phyloP scores from a whole-genome alignment of 2,797 vertebrate genomes.

The Morelia viridis region DNA sequence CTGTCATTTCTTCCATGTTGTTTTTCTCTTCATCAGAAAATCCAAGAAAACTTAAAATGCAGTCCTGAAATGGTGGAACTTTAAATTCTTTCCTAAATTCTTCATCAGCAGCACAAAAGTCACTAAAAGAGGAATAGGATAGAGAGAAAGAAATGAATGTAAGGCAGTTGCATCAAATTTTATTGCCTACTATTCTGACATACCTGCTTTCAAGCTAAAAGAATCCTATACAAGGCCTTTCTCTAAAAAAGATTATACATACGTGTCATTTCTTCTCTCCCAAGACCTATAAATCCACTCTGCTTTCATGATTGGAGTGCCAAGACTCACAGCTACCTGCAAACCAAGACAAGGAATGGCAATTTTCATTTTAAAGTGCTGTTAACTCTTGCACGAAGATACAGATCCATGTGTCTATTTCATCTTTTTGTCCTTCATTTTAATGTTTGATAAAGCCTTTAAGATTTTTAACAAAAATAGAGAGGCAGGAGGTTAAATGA shows the following conservation, averaged over 20 bases:
- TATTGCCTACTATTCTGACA: not conserved
- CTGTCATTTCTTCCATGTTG: conserved; percentile 96
- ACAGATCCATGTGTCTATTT: not conserved
- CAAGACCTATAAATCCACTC: conserved; percentile 93
- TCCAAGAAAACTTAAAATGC: conserved; percentile 90
- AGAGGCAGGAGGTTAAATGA: not conserved
- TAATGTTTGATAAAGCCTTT: not conserved
- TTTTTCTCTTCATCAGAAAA: conserved; percentile 93
- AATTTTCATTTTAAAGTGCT: not conserved
- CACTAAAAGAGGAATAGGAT: conserved; percentile 67
- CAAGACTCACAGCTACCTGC: conserved; percentile 94
- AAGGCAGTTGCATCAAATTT: not conserved
- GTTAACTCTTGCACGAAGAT: not conserved
- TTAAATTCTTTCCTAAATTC: conserved; percentile 91
- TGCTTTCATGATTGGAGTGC: conserved; percentile 91
- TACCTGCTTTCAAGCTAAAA: not conserved
- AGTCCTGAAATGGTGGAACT: conserved; percentile 96
- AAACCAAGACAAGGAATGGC: conserved; percentile 38
- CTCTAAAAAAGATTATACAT: conserved; percentile 66
- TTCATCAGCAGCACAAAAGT: conserved; percentile 85
- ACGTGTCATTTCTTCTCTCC: conserved; percentile 90
- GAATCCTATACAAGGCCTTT: not conserved
- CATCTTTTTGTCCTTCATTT: not conserved
- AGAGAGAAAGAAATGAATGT: not conserved
- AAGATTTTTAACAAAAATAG: not conserved